Conservation (phyloP, 1,140 invertebrate genomes). For the Meloidogyne exigua region DNA sequence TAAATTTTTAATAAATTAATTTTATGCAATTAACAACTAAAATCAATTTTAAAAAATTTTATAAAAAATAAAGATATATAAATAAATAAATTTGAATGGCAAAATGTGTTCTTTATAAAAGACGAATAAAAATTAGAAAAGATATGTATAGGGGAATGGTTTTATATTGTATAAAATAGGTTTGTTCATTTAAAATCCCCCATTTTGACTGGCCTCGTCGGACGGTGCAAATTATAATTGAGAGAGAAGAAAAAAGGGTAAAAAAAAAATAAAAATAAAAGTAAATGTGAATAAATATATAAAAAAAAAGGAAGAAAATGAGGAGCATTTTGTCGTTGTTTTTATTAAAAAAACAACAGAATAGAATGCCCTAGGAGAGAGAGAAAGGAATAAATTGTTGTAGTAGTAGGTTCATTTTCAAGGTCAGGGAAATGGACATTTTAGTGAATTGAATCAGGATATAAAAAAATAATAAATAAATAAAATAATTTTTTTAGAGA, state of each 20-base stretch:
- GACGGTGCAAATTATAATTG: background rate
- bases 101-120: background rate
- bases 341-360: background rate
- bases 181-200: background rate
- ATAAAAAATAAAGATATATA: too few relatives aligned
- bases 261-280: slow-evolving; percentile 21
- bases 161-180: background rate
- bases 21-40: too few relatives aligned
- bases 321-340: background rate
- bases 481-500: background rate
- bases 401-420: background rate
- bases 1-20: too few relatives aligned
- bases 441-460: background rate
- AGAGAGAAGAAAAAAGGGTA: background rate
- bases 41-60: too few relatives aligned
- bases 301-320: background rate
- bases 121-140: background rate
- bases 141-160: too few relatives aligned
- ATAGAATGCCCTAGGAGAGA: background rate
- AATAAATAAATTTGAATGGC: too few relatives aligned
- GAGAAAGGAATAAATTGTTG: background rate
- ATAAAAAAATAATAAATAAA: background rate
- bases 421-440: background rate
- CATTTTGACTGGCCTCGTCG: background rate
- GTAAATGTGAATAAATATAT: slow-evolving; percentile 1